Evolutionary conservation across 2,797 vertebrate genomes (phyloP).

Genomic region (Crocodylus rhombifer): DNA sequence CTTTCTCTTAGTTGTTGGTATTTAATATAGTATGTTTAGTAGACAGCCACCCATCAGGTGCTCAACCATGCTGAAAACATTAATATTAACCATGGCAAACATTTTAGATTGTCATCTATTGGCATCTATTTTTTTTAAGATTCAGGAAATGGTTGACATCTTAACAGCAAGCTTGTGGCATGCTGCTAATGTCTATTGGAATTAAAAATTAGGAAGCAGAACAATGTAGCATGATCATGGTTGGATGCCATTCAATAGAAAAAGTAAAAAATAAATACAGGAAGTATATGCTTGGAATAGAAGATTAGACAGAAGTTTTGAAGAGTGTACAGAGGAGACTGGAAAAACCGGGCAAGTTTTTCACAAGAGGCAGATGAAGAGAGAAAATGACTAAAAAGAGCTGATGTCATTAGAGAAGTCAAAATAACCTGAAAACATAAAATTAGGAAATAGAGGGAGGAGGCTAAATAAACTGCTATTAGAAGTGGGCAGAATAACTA

Average conservation of each 20-base stretch:
- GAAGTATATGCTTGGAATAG: background rate
- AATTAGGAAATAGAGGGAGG: background rate
- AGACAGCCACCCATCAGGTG: background rate
- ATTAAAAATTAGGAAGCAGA: conserved; percentile 38
- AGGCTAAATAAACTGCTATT: background rate
- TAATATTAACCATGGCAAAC: background rate
- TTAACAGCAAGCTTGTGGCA: background rate
- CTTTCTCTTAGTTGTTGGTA: background rate
- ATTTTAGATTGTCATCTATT: background rate
- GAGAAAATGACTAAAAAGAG: background rate
- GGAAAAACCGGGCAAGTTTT: background rate
- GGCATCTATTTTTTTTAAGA: background rate
- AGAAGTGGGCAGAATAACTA: background rate
- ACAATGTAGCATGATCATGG: background rate
- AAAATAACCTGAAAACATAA: conserved; percentile 4
- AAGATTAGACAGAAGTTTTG: background rate
- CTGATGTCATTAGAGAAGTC: background rate
- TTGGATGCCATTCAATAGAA: background rate
- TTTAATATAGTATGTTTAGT: background rate
- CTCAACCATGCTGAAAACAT: background rate
- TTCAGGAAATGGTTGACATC: background rate
- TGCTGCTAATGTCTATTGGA: background rate
- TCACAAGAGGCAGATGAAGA: background rate
- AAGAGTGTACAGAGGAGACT: background rate
- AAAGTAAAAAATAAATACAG: conserved; percentile 12